Evolutionary conservation across 2,113 vertebrate genomes (phyloP), one percentile per base, ranked within the genome.

Genomic region (Columba janthina): DNA sequence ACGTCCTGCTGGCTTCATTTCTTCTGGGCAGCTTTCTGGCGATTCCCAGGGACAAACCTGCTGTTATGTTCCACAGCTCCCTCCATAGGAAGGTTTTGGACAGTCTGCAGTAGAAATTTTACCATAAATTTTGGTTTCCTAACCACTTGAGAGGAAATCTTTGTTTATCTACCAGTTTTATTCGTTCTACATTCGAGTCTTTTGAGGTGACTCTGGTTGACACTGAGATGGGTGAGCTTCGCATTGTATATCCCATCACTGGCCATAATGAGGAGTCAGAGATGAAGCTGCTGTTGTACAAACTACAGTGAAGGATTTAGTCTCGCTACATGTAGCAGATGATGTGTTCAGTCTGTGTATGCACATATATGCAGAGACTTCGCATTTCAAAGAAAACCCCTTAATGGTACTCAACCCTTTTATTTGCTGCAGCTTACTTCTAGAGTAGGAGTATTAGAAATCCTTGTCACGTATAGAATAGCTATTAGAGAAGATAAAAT

Each of bases 201-300:
- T 77, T 18, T 24, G 51, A 67, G 3, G 3, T 32, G 15, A 19
- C 44, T 46, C 17, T 46, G n/a, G 16, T 70, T 56, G 5, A 25
- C 53, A 22, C 26, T 57, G 9, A 46, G 36, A 28, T 8, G 10
- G 5, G 29, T n/a, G 85, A 89, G 34, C 20, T 58, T 21, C 12
- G 44, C 31, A 15, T 15, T 2, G 1, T 40, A 32, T 42, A 9
- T 48, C 17, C 20, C 32, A 22, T 6, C 11, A 2, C 7, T 16
- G 38, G 25, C 16, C 31, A 5, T 18, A 58, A 34, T 31, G n/a
- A 28, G 91, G 12, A 71, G 57, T 2, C 57, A 9, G 38, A 51
- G 81, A 31, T 38, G 38, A 5, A 34, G 32, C 56, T 6, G 29
- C 6, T 70, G 70, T 53, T 72, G 20, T 36, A 15, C 9, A 21